These are phyloP conservation scores for Brachynemurus nebulosus DNA, from an alignment of 2,888 invertebrate species.

Conservation along the genomic window DNA sequence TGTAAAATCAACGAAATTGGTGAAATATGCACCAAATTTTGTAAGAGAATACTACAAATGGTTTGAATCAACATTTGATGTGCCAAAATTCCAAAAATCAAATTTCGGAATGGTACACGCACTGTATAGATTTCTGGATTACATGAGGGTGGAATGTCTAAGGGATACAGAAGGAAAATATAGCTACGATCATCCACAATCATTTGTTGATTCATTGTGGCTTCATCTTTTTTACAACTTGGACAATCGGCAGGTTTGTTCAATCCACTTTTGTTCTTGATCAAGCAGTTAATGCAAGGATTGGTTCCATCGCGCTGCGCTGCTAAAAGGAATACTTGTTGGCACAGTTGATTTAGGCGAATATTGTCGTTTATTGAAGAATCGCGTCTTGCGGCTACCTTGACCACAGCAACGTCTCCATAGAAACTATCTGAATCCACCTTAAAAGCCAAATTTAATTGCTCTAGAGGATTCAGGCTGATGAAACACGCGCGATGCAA, in stretches of 20 bases:
- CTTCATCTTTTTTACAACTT: constrained; percentile 19
- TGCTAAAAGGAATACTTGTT: constrained; percentile 66
- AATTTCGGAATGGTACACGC: constrained; percentile 72
- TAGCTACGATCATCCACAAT: constrained; percentile 73
- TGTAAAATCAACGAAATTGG: constrained; percentile 31
- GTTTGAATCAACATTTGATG: constrained; percentile 89
- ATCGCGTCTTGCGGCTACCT: constrained; percentile 83
- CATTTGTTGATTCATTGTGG: constrained; percentile 31
- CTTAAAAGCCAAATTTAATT: constrained; percentile 80
- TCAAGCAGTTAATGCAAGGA: constrained; percentile 3
- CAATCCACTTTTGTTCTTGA: background rate
- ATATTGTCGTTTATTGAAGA: constrained; percentile 73
- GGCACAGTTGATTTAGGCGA: constrained; percentile 73
- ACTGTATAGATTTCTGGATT: constrained; percentile 67
- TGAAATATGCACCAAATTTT: constrained; percentile 35
- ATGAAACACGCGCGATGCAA: constrained; percentile 72
- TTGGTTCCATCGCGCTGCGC: constrained; percentile 24
- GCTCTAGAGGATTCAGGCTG: constrained; percentile 76
- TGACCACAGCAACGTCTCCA: constrained; percentile 82
- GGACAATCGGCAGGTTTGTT: background rate
- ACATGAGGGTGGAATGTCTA: constrained; percentile 52
- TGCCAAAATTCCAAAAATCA: constrained; percentile 79
- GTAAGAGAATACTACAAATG: constrained; percentile 72
- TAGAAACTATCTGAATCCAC: constrained; percentile 89
- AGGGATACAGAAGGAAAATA: constrained; percentile 73